Conservation (phyloP, 2,888 invertebrate genomes). For the Rhingia campestris region DNA sequence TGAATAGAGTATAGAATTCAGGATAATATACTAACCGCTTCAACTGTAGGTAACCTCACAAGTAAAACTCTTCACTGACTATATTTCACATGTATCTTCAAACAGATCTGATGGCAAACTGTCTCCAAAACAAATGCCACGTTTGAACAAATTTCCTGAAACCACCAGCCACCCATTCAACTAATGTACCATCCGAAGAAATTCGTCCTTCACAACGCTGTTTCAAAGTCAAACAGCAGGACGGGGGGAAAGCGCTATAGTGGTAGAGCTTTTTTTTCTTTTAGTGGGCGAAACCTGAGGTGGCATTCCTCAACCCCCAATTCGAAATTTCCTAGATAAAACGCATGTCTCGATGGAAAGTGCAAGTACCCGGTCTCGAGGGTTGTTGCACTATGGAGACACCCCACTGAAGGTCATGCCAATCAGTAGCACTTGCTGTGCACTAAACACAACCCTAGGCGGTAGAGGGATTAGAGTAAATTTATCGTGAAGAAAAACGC, state of each 20-base stretch:
- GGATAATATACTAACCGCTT: neutral
- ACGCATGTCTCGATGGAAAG: constrained; percentile 72
- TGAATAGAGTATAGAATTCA: no score
- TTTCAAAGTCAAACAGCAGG: constrained; percentile 75
- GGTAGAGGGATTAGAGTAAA: neutral
- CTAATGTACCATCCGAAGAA: neutral
- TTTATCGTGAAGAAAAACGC: constrained; percentile 33
- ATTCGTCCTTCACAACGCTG: constrained; percentile 72
- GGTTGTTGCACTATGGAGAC: constrained; percentile 69
- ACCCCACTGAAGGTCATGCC: constrained; percentile 59
- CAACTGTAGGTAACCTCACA: neutral
- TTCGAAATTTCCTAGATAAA: constrained; percentile 18
- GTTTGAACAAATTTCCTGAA: constrained; percentile 1
- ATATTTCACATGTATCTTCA: constrained; percentile 13
- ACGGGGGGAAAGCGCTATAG: constrained; percentile 50
- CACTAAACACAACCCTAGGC: constrained; percentile 27
- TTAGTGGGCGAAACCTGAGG: constrained; percentile 8
- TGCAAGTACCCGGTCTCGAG: constrained; percentile 71
- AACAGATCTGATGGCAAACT: constrained; percentile 12
- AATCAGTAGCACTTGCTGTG: constrained; percentile 28
- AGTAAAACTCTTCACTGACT: constrained; percentile 1
- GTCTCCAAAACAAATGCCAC: constrained; percentile 18
- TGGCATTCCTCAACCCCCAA: constrained; percentile 14
- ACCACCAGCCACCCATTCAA: neutral
- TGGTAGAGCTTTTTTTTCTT: constrained; percentile 46